A percentile compares a stretch with the other conserved stretches of the same genome.
phyloP scores from a whole-genome alignment of 2,797 vertebrate genomes.

The Chaetodon trifasciatus region DNA sequence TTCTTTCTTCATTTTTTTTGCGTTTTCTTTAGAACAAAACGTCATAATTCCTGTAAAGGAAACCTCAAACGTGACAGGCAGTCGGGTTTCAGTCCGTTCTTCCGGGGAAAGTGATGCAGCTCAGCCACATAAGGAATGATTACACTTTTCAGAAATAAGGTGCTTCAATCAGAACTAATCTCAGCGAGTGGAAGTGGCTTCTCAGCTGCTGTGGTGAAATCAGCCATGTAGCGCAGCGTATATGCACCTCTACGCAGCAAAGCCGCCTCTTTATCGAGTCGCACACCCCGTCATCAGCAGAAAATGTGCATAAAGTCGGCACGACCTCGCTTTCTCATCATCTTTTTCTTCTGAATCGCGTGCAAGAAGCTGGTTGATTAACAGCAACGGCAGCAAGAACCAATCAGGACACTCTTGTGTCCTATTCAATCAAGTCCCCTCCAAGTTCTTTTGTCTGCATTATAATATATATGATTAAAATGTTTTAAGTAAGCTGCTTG shows the following conservation, averaged over 20 bases:
- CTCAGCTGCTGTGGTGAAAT: slow-evolving; percentile 13
- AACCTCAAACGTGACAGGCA: not conserved
- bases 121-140: not conserved
- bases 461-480: not conserved
- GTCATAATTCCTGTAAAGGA: not conserved
- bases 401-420: not conserved
- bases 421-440: not conserved
- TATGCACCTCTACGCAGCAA: not conserved
- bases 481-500: not conserved
- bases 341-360: not conserved
- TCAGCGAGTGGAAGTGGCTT: slow-evolving; percentile 1
- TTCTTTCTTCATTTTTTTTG: not conserved
- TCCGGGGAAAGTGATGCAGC: not conserved
- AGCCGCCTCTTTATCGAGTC: not conserved
- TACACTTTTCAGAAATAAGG: not conserved
- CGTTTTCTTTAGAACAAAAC: not conserved
- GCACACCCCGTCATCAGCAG: not conserved
- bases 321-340: not conserved
- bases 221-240: not conserved
- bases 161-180: slow-evolving; percentile 40
- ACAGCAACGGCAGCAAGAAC: not conserved
- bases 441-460: not conserved
- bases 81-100: not conserved
- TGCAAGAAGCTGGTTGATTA: not conserved
- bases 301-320: not conserved